These are phyloP conservation scores for Galleria mellonella DNA, from an alignment of 1,140 invertebrate species.

Conservation along the genomic window DNA sequence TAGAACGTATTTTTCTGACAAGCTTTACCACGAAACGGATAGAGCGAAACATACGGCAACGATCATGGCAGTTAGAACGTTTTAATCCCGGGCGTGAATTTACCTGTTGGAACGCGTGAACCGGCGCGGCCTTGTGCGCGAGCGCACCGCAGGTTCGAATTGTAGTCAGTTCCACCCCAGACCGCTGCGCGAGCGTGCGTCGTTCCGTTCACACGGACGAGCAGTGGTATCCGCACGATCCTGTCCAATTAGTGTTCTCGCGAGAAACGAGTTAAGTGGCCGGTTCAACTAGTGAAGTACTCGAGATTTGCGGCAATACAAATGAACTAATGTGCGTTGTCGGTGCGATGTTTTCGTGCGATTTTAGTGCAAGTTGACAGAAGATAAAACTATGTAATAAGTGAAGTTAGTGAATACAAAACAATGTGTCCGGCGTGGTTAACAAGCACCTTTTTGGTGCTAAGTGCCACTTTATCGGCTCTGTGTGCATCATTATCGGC, in stretches of 20 bases:
- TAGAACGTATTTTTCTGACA: constrained; percentile 59
- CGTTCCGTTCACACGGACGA: constrained; percentile 28
- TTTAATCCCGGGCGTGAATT: constrained; percentile 36
- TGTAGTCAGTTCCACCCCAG: constrained; percentile 64
- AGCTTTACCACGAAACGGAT: constrained; percentile 29
- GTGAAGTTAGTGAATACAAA: constrained; percentile 56
- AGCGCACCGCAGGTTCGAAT: constrained; percentile 66
- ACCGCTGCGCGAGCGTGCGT: constrained; percentile 51
- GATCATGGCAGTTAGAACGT: constrained; percentile 41
- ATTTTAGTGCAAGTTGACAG: constrained; percentile 39
- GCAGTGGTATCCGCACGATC: constrained; percentile 46
- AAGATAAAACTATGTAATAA: constrained; percentile 61
- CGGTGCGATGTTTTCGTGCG: constrained; percentile 39
- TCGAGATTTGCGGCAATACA: constrained; percentile 26
- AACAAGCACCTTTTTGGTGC: constrained; percentile 48
- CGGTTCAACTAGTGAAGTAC: constrained; percentile 56
- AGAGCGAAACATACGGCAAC: constrained; percentile 34
- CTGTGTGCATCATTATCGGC: constrained; percentile 65
- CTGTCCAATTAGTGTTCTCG: constrained; percentile 67
- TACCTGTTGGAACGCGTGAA: constrained; percentile 73
- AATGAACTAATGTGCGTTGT: constrained; percentile 38
- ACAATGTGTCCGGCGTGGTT: constrained; percentile 62
- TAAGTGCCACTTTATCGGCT: constrained; percentile 48
- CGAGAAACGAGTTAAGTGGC: constrained; percentile 68
- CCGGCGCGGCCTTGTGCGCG: constrained; percentile 70